Percentiles rank a stretch among this genome's conserved stretches.
Conservation (phyloP, 2,113 vertebrate species). For the Stercorarius parasiticus region DNA sequence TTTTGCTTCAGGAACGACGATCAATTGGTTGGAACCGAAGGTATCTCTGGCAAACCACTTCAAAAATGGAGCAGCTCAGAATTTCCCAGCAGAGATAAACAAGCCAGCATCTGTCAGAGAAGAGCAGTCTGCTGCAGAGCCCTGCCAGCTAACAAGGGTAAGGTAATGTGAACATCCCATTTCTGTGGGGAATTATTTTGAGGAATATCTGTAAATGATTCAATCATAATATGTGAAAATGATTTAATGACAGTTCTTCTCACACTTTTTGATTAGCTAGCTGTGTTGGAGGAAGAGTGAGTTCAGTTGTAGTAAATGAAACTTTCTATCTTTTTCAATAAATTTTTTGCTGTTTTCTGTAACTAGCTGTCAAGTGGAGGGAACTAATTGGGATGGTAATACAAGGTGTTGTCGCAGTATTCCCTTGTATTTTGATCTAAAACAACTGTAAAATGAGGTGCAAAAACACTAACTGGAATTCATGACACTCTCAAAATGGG, state of each 20-base stretch:
- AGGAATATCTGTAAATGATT: not conserved
- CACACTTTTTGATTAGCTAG: not conserved
- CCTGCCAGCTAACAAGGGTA: slow-evolving; percentile 87
- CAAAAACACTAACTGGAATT: not conserved
- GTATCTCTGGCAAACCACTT: slow-evolving; percentile 86
- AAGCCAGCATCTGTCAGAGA: slow-evolving; percentile 76
- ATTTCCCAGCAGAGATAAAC: slow-evolving; percentile 78
- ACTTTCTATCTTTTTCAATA: not conserved
- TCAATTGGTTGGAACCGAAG: slow-evolving; percentile 96
- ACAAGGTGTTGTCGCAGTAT: not conserved
- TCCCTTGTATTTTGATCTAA: not conserved
- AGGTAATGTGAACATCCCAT: slow-evolving; percentile 55
- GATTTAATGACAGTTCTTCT: not conserved
- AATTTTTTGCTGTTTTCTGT: not conserved
- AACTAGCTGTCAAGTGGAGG: not conserved
- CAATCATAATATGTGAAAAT: not conserved
- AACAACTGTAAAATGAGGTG: not conserved
- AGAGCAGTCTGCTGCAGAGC: slow-evolving; percentile 79
- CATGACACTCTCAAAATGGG: not conserved
- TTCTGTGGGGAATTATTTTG: not conserved
- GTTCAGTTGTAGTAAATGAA: not conserved
- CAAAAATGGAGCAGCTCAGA: slow-evolving; percentile 88
- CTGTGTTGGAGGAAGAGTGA: not conserved
- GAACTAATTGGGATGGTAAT: not conserved
- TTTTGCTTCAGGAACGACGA: slow-evolving; percentile 86